Base-by-base conservation (phyloP, 2,888 invertebrate species). In the Lasioglossum marginatum region DNA sequence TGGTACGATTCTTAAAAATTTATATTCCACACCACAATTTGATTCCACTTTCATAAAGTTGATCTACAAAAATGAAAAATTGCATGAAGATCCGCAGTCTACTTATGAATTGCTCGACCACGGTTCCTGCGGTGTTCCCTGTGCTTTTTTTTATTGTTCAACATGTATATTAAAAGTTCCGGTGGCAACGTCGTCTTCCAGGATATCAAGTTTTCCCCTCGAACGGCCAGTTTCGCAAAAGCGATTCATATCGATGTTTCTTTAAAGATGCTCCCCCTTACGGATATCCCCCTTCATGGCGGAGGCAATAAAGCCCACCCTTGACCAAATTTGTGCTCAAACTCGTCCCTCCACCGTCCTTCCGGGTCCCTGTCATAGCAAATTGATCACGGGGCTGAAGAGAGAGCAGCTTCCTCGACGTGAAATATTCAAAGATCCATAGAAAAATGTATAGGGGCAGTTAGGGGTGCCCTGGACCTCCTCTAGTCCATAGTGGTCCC, bases 191-290 rank as follows among this genome's bases (percentile, higher is more conserved):
- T 34, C 66, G 12, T 1, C 63, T 19, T 8, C 4, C 37, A 37
- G 68, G 45, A 34, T 48, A 77, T 57, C 5, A 27, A 45, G 57
- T 27, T 48, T 73, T 83, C n/a, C 76, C 52, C 77, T 73, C 66
- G 27, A 66, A 63, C 45, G 52, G 16, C 14, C 45, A 19, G 71
- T 77, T 77, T 37, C 82, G 63, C 71, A 23, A 70, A 83, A 77
- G 43, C 70, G 73, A 82, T 74, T 78, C 78, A 82, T 75, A 78
- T 82, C 84, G 84, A 82, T 84, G 81, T 77, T 82, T 77, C 82
- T 19, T 71, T 74, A 43, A 77, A 82, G 81, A 77, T 34, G 48
- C 40, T 19, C 45, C 45, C 57, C 70, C 70, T 40, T 43, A 19
- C 31, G 68, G 68, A 68, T 16, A 52, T 72, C 45, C 68, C 40